Conservation (phyloP, 2,888 invertebrate species). For the Drosophila multiciliata region DNA sequence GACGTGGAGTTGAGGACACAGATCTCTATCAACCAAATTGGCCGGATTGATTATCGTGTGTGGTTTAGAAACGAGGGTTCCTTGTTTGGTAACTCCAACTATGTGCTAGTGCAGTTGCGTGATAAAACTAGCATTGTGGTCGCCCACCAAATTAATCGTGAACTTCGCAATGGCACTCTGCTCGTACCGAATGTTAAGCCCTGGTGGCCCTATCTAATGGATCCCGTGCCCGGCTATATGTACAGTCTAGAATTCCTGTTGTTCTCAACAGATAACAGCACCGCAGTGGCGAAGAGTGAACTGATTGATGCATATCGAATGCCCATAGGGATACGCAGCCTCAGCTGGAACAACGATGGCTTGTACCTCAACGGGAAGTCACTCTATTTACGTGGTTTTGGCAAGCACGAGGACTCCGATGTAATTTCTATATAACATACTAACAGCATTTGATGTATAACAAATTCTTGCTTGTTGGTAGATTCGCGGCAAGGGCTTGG, state of each 20-base stretch:
- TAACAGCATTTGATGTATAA: not conserved
- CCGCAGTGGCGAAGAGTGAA: conserved; percentile 75
- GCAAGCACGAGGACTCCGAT: conserved; percentile 97
- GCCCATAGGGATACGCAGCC: conserved; percentile 93
- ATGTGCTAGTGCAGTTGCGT: conserved; percentile 84
- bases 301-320: conserved; percentile 91
- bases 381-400: conserved; percentile 96
- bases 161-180: conserved; percentile 87
- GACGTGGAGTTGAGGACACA: conserved; percentile 93
- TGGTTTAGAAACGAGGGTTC: conserved; percentile 27
- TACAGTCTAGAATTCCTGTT: conserved; percentile 90
- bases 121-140: conserved; percentile 87
- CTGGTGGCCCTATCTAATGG: conserved; percentile 98
- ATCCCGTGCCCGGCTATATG: conserved; percentile 91
- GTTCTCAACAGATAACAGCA: not conserved
- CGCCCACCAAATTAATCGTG: conserved; percentile 86
- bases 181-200: conserved; percentile 90
- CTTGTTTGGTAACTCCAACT: conserved; percentile 26
- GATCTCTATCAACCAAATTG: conserved; percentile 87
- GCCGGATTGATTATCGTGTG: conserved; percentile 83
- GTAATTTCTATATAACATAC: conserved; percentile 84
- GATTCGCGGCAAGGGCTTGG: conserved; percentile 97
- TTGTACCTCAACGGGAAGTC: conserved; percentile 92
- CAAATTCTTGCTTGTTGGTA: conserved; percentile 75
- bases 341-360: conserved; percentile 90